Base-by-base conservation (phyloP, 1,140 invertebrate genomes). In the Pectinophora gossypiella region DNA sequence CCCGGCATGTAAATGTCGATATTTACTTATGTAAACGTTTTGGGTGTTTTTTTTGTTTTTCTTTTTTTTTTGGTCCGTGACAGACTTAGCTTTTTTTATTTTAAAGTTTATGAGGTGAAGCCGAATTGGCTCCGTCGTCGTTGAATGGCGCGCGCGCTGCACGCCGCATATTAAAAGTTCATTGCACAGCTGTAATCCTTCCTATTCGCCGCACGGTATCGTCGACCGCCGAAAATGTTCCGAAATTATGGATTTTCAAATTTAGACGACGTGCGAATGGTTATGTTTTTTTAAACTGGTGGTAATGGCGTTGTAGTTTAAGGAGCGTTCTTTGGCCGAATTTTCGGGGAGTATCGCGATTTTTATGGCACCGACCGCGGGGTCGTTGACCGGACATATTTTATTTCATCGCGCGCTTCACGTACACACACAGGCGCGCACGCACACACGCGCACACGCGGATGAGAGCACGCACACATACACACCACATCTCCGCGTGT, bases 361-460 rank as follows among this genome's bases (percentile, higher is more conserved):
- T 86, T 86, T 86, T 86, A 86, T 81, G 80, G 83, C 83, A 84
- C 83, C 79, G 74, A 82, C 74, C 77, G 76, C 70, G 79, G 64
- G 83, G 73, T 86, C 83, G 73, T 81, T 84, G 83, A 85, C 80
- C 83, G 83, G 83, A 85, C 83, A 86, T 86, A 86, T 85, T 86
- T 86, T 86, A 86, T 86, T 86, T 86, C 77, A 86, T 85, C 83
- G 83, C 83, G 80, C 80, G 79, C 80, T 81, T 84, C 82, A 76
- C 56, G 63, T 54, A 62, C 68, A 56, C 56, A 54, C 63, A 62
- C 59, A 62, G 66, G 68, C 72, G 70, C 74, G 70, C 66, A 64
- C 64, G 58, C 70, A 74, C 54, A 54, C 56, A 64, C 61, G 68
- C 70, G 62, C 54, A 15, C 36, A 15, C 36, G 16, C 12, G 7